Evolutionary conservation across 2,888 invertebrate species (phyloP).

Genomic region (Limenitis camilla): DNA sequence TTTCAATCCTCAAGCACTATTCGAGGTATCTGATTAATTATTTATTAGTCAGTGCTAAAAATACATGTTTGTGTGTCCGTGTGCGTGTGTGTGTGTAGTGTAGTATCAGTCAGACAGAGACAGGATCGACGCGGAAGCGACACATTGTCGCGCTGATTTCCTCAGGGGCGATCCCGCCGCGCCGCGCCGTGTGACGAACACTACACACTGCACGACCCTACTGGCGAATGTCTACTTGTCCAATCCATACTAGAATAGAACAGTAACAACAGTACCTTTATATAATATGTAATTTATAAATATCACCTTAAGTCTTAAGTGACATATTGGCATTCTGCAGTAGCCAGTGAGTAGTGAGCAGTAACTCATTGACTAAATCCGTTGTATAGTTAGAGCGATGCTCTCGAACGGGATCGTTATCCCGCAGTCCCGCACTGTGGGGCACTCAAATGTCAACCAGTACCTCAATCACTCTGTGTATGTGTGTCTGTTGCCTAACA

Average conservation of each 20-base stretch:
- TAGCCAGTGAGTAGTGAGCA: too few relatives aligned
- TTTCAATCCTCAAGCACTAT: too few relatives aligned
- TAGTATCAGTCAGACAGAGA: conserved; percentile 1
- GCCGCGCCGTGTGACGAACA: not conserved
- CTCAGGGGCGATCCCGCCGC: conserved; percentile 23
- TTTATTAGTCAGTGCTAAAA: too few relatives aligned
- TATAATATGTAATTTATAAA: too few relatives aligned
- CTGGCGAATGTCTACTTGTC: too few relatives aligned
- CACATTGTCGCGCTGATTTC: conserved; percentile 31
- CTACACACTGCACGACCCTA: not conserved
- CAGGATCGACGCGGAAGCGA: conserved; percentile 24
- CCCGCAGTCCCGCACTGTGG: too few relatives aligned
- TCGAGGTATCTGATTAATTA: too few relatives aligned
- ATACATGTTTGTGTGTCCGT: not conserved
- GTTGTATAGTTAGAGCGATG: not conserved
- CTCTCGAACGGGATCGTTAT: conserved; percentile 2
- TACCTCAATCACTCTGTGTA: conserved; percentile 1
- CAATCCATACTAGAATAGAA: too few relatives aligned
- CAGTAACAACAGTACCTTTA: too few relatives aligned
- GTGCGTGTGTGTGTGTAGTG: not conserved
- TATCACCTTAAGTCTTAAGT: too few relatives aligned
- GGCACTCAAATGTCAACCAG: conserved; percentile 2
- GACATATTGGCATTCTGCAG: not conserved
- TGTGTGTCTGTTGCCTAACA: too few relatives aligned
- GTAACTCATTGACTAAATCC: not conserved